phyloP scores from a whole-genome alignment of 2,888 invertebrate genomes.

The Acrobasis consociella region DNA sequence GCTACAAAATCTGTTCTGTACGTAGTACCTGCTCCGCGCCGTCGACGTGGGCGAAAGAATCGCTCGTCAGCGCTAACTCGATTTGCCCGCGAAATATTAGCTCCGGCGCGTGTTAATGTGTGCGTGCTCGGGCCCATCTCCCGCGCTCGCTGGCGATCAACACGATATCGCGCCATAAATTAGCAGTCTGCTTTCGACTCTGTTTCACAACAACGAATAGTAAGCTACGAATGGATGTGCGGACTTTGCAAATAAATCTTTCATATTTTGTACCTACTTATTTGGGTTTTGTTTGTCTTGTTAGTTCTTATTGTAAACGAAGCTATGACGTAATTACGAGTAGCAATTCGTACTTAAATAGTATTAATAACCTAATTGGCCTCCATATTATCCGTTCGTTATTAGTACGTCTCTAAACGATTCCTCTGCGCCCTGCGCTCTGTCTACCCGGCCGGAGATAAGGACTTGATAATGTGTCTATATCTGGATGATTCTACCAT shows the following conservation, averaged over 20 bases:
- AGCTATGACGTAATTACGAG: too few species aligned
- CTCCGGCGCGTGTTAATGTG: not conserved
- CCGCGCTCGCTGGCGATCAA: not conserved
- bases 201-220: not conserved
- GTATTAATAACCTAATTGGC: too few species aligned
- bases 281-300: not conserved
- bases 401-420: too few species aligned
- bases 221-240: not conserved
- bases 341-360: too few species aligned
- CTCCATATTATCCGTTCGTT: too few species aligned
- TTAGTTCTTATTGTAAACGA: not conserved
- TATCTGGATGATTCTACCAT: too few species aligned
- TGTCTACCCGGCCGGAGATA: too few species aligned
- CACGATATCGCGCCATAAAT: conserved; percentile 3
- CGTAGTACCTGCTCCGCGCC: not conserved
- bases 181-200: not conserved
- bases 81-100: conserved; percentile 2
- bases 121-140: not conserved
- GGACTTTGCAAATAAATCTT: not conserved
- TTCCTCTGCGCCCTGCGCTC: too few species aligned
- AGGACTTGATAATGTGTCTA: too few species aligned
- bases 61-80: conserved; percentile 5
- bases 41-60: not conserved
- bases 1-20: too few species aligned
- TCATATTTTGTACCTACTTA: not conserved